These are phyloP conservation scores for Labia minor DNA, from an alignment of 2,888 invertebrate species.

Conservation along the genomic window DNA sequence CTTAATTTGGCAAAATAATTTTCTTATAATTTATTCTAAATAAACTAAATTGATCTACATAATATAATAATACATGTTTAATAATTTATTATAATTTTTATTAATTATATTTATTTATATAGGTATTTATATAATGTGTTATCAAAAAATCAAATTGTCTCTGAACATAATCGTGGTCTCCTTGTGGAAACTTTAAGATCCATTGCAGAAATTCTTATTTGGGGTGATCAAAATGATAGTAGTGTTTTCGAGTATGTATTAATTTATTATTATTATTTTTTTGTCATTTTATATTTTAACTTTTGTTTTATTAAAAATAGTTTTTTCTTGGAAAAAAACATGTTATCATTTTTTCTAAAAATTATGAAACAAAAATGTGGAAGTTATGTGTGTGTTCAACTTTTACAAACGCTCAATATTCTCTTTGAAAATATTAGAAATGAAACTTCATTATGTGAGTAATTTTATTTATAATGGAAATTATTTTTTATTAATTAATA, in stretches of 20 bases:
- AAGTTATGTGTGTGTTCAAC: slow-evolving; percentile 93
- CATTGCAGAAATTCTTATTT: slow-evolving; percentile 97
- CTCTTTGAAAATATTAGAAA: slow-evolving; percentile 98
- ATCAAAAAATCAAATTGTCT: slow-evolving; percentile 88
- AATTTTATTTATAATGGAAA: too few relatives aligned
- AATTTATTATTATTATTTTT: background rate
- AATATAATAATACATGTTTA: slow-evolving; percentile 19
- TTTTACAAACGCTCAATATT: slow-evolving; percentile 96
- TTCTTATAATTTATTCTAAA: too few relatives aligned
- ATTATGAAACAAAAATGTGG: slow-evolving; percentile 98
- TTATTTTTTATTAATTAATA: background rate
- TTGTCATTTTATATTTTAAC: slow-evolving; percentile 14
- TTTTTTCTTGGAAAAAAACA: slow-evolving; percentile 98
- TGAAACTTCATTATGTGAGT: slow-evolving; percentile 97
- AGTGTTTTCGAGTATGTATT: slow-evolving; percentile 93
- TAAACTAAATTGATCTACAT: background rate
- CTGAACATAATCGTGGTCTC: slow-evolving; percentile 85
- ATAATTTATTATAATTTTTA: slow-evolving; percentile 16
- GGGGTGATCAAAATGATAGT: slow-evolving; percentile 99
- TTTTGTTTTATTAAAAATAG: slow-evolving; percentile 41
- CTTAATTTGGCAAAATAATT: background rate
- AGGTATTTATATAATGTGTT: slow-evolving; percentile 85
- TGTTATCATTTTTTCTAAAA: slow-evolving; percentile 93
- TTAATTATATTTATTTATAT: slow-evolving; percentile 27
- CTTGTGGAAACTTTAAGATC: slow-evolving; percentile 92